phyloP scores from a whole-genome alignment of 2,113 vertebrate genomes.

The Leptodactylus fuscus region DNA sequence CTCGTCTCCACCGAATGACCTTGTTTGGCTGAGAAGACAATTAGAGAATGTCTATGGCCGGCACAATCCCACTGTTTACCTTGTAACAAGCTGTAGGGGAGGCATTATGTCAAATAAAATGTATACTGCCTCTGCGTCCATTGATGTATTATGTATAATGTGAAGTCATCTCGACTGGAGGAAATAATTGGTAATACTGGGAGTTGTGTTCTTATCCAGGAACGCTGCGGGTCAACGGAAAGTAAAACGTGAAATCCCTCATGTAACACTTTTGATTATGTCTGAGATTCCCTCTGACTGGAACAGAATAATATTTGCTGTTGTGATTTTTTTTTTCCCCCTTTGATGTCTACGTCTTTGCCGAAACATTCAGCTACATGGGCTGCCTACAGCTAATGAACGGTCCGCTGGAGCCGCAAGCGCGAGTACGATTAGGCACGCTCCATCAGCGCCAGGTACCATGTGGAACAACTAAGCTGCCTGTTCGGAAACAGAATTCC shows the following conservation, averaged over 20 bases:
- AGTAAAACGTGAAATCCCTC: constrained; percentile 19
- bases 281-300: not conserved
- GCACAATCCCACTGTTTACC: not conserved
- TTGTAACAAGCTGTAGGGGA: not conserved
- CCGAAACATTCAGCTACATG: not conserved
- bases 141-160: constrained; percentile 6
- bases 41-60: not conserved
- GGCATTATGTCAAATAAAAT: not conserved
- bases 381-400: not conserved
- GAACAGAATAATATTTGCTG: constrained; percentile 14
- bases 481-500: not conserved
- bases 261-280: not conserved
- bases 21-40: not conserved
- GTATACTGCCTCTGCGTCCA: not conserved
- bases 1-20: not conserved
- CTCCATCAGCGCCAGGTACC: not conserved
- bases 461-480: not conserved
- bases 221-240: constrained; percentile 21
- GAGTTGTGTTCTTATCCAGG: not conserved
- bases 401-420: not conserved
- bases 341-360: constrained; percentile 1
- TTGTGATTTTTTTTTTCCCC: not conserved
- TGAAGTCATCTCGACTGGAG: not conserved
- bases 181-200: constrained; percentile 38
- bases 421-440: not conserved